These are phyloP conservation scores for Brachyopa scutellaris DNA, from an alignment of 2,888 invertebrate species.

Conservation along the genomic window DNA sequence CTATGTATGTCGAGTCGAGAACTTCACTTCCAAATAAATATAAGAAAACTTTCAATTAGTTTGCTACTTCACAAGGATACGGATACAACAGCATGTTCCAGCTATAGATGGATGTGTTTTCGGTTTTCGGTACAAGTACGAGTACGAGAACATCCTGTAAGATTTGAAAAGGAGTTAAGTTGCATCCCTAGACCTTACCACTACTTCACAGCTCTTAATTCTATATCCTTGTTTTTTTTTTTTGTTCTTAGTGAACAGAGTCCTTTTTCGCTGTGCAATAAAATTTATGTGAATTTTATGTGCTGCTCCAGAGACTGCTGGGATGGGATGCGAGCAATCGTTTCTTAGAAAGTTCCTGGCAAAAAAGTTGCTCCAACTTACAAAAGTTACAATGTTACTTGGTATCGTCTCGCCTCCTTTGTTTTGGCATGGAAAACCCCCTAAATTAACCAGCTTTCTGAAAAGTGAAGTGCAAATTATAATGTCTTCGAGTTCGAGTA, in stretches of 20 bases:
- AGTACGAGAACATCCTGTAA: no score
- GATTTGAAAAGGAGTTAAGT: constrained; percentile 36
- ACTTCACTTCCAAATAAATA: constrained; percentile 61
- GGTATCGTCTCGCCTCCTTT: constrained; percentile 18
- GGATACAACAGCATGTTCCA: constrained; percentile 14
- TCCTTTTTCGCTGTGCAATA: constrained; percentile 27
- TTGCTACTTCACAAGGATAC: constrained; percentile 50
- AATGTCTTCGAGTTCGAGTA: constrained; percentile 53
- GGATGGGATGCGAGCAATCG: no score
- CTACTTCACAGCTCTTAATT: constrained; percentile 67
- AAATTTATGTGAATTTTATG: constrained; percentile 59
- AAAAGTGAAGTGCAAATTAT: constrained; percentile 72
- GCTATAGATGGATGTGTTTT: constrained; percentile 5
- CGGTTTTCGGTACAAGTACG: constrained; percentile 5
- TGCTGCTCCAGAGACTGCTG: background rate
- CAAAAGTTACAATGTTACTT: constrained; percentile 51
- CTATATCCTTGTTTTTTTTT: constrained; percentile 33
- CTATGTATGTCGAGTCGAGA: constrained; percentile 14
- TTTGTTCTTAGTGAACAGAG: background rate
- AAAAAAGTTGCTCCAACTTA: constrained; percentile 21
- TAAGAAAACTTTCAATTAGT: constrained; percentile 71
- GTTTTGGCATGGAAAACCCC: constrained; percentile 38
- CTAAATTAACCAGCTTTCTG: constrained; percentile 70
- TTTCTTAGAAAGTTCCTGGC: no score
- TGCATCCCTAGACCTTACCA: constrained; percentile 22